Evolutionary conservation across 2,113 vertebrate genomes (phyloP).

Genomic region (Ploceus nigricollis): DNA sequence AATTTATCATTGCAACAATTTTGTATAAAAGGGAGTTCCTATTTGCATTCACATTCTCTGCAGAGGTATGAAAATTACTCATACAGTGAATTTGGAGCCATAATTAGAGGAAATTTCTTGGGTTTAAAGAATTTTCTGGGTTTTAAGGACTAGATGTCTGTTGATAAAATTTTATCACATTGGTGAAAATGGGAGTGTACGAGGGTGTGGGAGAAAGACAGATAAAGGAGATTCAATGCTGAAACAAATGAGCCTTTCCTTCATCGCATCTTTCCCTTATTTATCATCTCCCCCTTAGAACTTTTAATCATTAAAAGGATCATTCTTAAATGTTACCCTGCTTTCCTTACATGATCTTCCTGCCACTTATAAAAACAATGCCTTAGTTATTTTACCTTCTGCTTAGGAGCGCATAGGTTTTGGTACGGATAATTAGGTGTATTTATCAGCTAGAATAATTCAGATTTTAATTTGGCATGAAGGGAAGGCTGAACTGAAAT

Average conservation of each 20-base stretch:
- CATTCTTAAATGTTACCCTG: not conserved
- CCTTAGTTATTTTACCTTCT: not conserved
- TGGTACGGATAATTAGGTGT: not conserved
- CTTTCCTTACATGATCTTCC: not conserved
- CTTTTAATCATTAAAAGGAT: not conserved
- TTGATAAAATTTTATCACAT: not conserved
- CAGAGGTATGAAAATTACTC: slow-evolving; percentile 30
- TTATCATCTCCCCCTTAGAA: not conserved
- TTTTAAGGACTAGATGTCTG: not conserved
- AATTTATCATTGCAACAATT: slow-evolving; percentile 43
- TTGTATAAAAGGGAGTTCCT: slow-evolving; percentile 22
- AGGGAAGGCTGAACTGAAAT: not conserved
- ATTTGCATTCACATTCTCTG: slow-evolving; percentile 38
- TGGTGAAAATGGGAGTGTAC: not conserved
- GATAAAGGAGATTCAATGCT: not conserved
- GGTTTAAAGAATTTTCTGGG: not conserved
- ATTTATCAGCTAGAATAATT: not conserved
- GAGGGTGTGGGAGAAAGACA: not conserved
- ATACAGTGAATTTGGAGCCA: not conserved
- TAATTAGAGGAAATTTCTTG: slow-evolving; percentile 19
- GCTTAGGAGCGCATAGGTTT: not conserved
- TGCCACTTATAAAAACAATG: not conserved
- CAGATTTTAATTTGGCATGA: not conserved
- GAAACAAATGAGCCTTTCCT: not conserved
- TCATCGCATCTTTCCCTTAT: not conserved